Evolutionary conservation across 2,797 vertebrate species (phyloP), one percentile per base, ranked within the genome.

Genomic region (Sebastiscus albofasciatus): DNA sequence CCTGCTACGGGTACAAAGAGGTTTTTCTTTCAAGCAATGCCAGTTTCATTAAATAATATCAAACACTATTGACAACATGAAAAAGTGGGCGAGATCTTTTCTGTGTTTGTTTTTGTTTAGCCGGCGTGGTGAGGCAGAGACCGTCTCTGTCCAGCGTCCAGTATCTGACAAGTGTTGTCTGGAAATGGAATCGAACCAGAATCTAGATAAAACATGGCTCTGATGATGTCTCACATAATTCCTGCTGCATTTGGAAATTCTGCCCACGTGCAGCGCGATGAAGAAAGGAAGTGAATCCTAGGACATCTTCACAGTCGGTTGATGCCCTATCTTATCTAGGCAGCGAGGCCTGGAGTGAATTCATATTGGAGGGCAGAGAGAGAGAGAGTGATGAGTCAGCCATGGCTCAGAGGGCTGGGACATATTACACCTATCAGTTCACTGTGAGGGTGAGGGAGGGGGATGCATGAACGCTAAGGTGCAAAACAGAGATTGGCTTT

Each of bases 361-460:
- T 92, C 86, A 84, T 90, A 87, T 86, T n/a, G 46, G 81, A 86
- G 60, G 70, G 77, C 82, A 80, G 80, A 56, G 78, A 72, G 85
- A 84, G 39, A 84, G 39, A 62, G 84, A 90, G 87, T 87, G 91
- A 92, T 93, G 94, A 93, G 88, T 93, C 92, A 93, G 93, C 85
- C 81, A 42, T 65, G 81, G 79, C 87, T 91, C 80, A 67, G 78
- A 85, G 81, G 54, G 83, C 82, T 59, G 54, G 72, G 75, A 87
- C 80, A 81, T 82, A 91, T 92, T 90, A 86, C 81, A 85, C 85
- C 90, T 77, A 75, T 84, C 83, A 79, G 85, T 84, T 87, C 80
- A 75, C 70, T n/a, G 62, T 4, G 72, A 76, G 64, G 79, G 68
- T 13, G 67, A 82, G 80, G 26, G 73, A 56, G 59, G 56, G 67